Conservation (phyloP, 2,797 vertebrate genomes). For the Leucoraja ocellata region DNA sequence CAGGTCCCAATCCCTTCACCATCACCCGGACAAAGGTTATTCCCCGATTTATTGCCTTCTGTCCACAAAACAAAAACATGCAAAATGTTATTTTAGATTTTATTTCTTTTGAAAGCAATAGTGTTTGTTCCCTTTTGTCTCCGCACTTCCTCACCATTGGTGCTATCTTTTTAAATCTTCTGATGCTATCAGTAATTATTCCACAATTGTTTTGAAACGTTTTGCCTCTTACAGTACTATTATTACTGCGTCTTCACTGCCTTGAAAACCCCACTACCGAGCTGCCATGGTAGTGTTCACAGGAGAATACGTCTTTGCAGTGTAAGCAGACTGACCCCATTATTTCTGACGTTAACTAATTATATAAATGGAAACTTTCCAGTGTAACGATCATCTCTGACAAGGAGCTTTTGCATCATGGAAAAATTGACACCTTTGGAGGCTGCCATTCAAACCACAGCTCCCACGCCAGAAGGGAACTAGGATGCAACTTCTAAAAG, state of each 20-base stretch:
- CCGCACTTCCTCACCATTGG: background rate
- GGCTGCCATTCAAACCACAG: too few species aligned
- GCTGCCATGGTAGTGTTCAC: background rate
- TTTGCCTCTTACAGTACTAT: background rate
- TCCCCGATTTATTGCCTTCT: slow-evolving; percentile 79
- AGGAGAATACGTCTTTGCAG: background rate
- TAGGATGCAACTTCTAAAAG: too few species aligned
- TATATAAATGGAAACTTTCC: background rate
- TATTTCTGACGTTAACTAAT: background rate
- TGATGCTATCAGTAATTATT: too few species aligned
- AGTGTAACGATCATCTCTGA: background rate
- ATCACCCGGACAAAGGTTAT: slow-evolving; percentile 74
- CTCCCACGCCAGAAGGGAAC: too few species aligned
- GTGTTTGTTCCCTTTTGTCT: too few species aligned
- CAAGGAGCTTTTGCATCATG: background rate
- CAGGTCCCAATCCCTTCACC: slow-evolving; percentile 85
- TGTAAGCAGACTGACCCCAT: background rate
- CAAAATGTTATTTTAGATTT: background rate
- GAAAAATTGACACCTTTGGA: too few species aligned
- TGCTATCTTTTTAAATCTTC: background rate
- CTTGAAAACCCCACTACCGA: background rate
- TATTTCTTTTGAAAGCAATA: background rate
- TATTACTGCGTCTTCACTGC: background rate
- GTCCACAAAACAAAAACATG: slow-evolving; percentile 42
- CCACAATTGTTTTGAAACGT: background rate